Evolutionary conservation across 2,797 vertebrate genomes (phyloP).

Genomic region (Sebastes ruberrimus): DNA sequence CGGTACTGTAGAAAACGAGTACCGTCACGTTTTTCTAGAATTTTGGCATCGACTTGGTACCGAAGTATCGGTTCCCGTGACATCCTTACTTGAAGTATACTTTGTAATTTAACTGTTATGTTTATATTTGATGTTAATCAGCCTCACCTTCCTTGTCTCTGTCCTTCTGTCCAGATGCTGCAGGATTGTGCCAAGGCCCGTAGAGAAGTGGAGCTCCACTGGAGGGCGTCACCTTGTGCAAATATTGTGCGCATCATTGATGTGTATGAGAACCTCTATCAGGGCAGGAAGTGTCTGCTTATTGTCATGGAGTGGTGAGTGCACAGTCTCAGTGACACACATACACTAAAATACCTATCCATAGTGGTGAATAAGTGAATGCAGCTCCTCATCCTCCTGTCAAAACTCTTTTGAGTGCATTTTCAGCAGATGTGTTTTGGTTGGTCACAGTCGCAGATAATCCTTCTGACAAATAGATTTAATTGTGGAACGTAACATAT

Average conservation of each 20-base stretch:
- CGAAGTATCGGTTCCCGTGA: too few species aligned
- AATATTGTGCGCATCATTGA: constrained; percentile 97
- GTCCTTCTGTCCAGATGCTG: constrained; percentile 86
- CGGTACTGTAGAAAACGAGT: too few species aligned
- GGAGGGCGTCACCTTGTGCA: constrained; percentile 92
- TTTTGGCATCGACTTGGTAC: too few species aligned
- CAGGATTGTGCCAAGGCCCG: constrained; percentile 96
- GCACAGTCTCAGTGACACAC: not conserved
- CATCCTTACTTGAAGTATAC: too few species aligned
- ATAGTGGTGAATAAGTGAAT: not conserved
- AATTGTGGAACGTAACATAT: not conserved
- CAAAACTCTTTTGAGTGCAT: not conserved
- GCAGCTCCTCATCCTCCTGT: not conserved
- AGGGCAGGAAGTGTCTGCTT: constrained; percentile 92
- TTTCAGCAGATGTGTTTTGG: not conserved
- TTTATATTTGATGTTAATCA: not conserved
- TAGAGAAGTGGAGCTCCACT: constrained; percentile 95
- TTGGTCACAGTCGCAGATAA: not conserved
- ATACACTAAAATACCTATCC: not conserved
- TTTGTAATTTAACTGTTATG: not conserved
- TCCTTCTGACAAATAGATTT: not conserved
- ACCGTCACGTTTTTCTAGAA: too few species aligned
- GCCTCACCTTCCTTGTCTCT: not conserved
- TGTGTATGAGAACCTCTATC: constrained; percentile 97
- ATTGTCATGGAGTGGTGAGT: constrained; percentile 99